Conservation (phyloP, 2,797 vertebrate species). For the Buphagus erythrorhynchus region DNA sequence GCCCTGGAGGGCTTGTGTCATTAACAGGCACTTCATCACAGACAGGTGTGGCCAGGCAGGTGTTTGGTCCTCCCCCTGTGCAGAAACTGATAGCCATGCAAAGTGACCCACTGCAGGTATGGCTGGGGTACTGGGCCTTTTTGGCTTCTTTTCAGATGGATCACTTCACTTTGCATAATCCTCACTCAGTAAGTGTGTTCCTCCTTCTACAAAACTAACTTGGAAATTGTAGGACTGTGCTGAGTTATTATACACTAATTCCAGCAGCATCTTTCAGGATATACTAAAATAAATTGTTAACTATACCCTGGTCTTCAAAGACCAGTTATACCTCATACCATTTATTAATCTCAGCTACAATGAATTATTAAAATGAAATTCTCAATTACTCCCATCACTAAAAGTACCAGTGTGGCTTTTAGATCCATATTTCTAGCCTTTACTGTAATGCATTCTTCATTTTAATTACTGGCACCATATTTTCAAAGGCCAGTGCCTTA, state of each 20-base stretch:
- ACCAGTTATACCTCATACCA: slow-evolving; percentile 20
- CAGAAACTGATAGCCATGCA: rapidly evolving
- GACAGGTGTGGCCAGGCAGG: not conserved
- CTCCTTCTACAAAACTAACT: not conserved
- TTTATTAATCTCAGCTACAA: slow-evolving; percentile 57
- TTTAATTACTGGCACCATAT: slow-evolving; percentile 32
- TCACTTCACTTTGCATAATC: not conserved
- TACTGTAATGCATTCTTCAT: slow-evolving; percentile 27
- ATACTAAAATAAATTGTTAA: slow-evolving; percentile 65
- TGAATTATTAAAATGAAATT: slow-evolving; percentile 75
- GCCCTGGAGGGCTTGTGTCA: not conserved
- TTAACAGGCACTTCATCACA: not conserved
- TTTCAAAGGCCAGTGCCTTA: slow-evolving; percentile 31
- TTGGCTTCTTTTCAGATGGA: not conserved
- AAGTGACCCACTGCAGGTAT: not conserved
- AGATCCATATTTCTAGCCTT: slow-evolving; percentile 45
- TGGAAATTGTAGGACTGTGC: not conserved
- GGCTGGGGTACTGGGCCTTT: not conserved
- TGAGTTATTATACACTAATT: not conserved
- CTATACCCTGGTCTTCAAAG: slow-evolving; percentile 32
- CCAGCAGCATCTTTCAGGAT: slow-evolving; percentile 25
- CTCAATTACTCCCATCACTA: slow-evolving; percentile 46
- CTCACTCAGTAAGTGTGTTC: not conserved
- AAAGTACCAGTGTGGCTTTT: slow-evolving; percentile 58
- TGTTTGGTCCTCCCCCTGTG: not conserved